These are phyloP conservation scores for Megalopta genalis DNA, from an alignment of 1,140 invertebrate species.

Conservation along the genomic window DNA sequence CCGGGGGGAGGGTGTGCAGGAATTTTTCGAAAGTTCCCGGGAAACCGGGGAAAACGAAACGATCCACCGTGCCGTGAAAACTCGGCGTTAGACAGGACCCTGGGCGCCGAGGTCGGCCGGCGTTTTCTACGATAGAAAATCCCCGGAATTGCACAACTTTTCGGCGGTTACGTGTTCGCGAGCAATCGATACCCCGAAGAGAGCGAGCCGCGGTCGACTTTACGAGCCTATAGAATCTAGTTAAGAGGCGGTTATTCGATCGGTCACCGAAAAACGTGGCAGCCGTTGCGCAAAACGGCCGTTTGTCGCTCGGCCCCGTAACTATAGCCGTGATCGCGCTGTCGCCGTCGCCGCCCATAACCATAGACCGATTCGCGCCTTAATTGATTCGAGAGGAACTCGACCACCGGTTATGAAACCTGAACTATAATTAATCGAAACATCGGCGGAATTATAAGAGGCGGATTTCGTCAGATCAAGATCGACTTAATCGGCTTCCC, in stretches of 20 bases:
- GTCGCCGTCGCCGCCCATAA: constrained; percentile 4
- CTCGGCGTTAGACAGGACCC: too few relatives aligned
- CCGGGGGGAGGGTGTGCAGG: neutral
- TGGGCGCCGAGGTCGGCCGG: constrained; percentile 25
- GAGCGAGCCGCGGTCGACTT: neutral
- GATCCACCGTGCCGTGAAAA: neutral
- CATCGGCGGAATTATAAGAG: too few relatives aligned
- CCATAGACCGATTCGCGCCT: neutral
- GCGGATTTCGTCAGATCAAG: too few relatives aligned
- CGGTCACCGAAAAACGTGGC: neutral
- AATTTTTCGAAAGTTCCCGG: neutral
- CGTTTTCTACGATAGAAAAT: constrained; percentile 46
- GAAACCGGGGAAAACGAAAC: neutral
- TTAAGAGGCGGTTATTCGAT: neutral
- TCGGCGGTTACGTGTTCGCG: constrained; percentile 19
- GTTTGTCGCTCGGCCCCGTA: constrained; percentile 3
- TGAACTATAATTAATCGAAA: too few relatives aligned
- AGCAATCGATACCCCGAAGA: neutral
- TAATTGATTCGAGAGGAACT: constrained; percentile 18
- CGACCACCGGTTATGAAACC: neutral
- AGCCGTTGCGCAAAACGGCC: neutral
- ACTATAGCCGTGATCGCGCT: constrained; percentile 13
- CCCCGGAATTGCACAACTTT: constrained; percentile 46
- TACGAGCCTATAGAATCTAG: neutral
- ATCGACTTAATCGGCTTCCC: too few relatives aligned